Evolutionary conservation across 2,113 vertebrate genomes (phyloP), one percentile per base, ranked within the genome.

Genomic region (Perccottus glenii): DNA sequence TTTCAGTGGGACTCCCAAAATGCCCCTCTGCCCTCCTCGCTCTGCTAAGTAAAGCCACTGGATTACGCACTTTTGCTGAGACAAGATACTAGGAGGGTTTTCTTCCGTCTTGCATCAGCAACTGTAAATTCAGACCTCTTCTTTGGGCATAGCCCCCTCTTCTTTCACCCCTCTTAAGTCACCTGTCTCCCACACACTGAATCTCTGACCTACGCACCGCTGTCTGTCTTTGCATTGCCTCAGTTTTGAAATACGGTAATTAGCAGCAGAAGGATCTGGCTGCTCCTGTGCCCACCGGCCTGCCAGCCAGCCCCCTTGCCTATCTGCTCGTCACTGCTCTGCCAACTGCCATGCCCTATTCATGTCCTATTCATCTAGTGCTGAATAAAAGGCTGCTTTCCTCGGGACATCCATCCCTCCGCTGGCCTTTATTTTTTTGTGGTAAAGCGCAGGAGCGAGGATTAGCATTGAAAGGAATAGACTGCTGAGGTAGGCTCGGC

Each of bases 351-450:
- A 66, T 74, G 70, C 70, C 73, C 83, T 58, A 71, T 87, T 89
- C 86, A 88, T 72, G 75, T 88, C 77, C 81, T 68, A 78, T 89
- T 90, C 85, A 87, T 90, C 85, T 86, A 40, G 62, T 48, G 58
- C 16, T 70, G 78, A 78, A 87, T 83, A 86, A 84, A 87, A 83
- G 78, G 27, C 66, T 40, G 69, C 70, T 78, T 81, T 87, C 82
- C 81, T 80, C 44, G 5, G 86, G 81, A 87, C 72, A 87, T 80
- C 73, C 66, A 85, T 81, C 70, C 70, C 77, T 84, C 68, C 55
- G 50, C 72, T 80, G 78, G 75, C 83, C 65, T 76, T 78, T 81
- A 61, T 86, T 52, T 79, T 79, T 80, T 71, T 60, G 60, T 64
- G 67, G 62, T 19, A 50, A 78, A 56, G 71, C 76, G 62, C 64